Evolutionary conservation across 2,888 invertebrate genomes (phyloP).

Genomic region (Epicampocera succincta): DNA sequence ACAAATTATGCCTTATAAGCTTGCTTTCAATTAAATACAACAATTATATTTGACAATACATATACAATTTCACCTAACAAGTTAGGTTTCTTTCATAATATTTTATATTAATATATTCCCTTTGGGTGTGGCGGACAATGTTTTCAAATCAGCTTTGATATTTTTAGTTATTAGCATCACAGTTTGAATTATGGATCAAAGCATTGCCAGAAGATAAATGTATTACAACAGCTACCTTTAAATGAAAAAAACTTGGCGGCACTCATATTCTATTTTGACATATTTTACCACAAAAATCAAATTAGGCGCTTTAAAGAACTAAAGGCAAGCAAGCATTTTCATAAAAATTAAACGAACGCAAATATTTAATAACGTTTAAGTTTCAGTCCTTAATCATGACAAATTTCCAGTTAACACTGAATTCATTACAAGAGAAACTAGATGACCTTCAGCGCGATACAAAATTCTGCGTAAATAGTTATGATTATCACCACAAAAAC

Average conservation of each 20-base stretch:
- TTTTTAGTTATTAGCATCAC: background rate
- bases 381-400: constrained; percentile 16
- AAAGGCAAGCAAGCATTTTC: background rate
- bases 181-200: background rate
- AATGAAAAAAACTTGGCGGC: constrained; percentile 6
- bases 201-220: constrained; percentile 10
- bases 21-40: no score
- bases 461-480: constrained; percentile 72
- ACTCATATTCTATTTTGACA: constrained; percentile 12
- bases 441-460: constrained; percentile 72
- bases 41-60: no score
- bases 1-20: no score
- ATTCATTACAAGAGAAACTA: constrained; percentile 69
- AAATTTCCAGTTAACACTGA: background rate
- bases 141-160: no score
- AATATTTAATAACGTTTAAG: background rate
- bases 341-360: background rate
- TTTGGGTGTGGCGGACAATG: background rate
- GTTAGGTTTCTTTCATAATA: no score
- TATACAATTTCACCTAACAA: no score
- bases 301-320: constrained; percentile 28
- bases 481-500: constrained; percentile 74
- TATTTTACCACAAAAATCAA: background rate
- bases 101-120: no score
- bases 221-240: background rate